Evolutionary conservation across 2,113 vertebrate species (phyloP), one percentile per base, ranked within the genome.

Genomic region (Nanorana parkeri): DNA sequence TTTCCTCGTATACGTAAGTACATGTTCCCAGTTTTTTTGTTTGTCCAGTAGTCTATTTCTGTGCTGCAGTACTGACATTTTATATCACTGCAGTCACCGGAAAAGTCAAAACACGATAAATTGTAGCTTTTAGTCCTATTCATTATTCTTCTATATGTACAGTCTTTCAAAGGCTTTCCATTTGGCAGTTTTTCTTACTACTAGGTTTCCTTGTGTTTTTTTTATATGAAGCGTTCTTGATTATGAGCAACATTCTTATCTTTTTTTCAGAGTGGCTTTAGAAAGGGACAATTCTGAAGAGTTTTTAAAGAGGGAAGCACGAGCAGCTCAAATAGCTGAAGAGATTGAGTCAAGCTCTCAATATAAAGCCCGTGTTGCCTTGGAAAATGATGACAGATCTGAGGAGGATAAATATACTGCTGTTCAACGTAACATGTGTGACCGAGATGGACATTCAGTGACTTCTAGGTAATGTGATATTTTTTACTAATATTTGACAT

Each of bases 391-490:
- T 72, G 96, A 98, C 26, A 94, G 97, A 67, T 94, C 95, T 7
- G 97, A 99, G 89, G 98, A 99, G 92, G 97, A 99, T 87, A 99
- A 99, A 89, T 99, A 96, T 56, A 98, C 97, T 20, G 96, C 98
- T 83, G 98, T 99, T 88, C 94, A 96, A 89, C 95, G 97, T 87
- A 93, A 88, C 87, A 91, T 92, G 79, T 89, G 83, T 84, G 96
- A 98, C 36, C 86, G 96, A 83, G 96, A 99, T 86, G 88, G 92
- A 66, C 96, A 97, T 87, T 86, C 90, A 85, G 89, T 95, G 28
- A 94, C 91, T 85, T 89, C 90, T 91, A 97, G 97, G 97, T 99
- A 89, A 88, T 89, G 84, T 55, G 5, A 2, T 13, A 10, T 24
- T 11, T 23, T 56, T 21, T 26, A 26, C 8, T 64, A 2, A n/a